Base-by-base conservation (phyloP, 2,888 invertebrate species). In the Ornithoptera alexandrae region DNA sequence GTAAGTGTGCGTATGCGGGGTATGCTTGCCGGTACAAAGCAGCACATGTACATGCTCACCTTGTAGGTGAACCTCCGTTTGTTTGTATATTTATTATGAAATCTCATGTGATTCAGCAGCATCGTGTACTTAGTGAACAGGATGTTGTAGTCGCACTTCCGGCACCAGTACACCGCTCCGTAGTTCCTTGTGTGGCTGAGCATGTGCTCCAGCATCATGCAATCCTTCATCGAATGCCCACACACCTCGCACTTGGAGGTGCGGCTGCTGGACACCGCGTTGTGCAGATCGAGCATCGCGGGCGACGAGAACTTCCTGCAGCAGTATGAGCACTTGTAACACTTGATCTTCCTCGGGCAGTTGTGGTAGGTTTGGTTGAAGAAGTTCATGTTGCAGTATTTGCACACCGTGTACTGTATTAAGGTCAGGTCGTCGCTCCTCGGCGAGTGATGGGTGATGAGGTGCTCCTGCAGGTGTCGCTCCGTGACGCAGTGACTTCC, bases 151-250 rank as follows among this genome's bases (percentile, higher is more conserved):
- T 57, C 42, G 57, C 67, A 67, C 15, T 22, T 53, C n/a, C 30
- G 0, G 20, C 60, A 57, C 39, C 53, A 53, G 22, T 56, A 39
- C 17, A 42, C 57, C 15, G 24, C 18, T 0, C 3, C 36, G 50
- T 67, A 67, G 39, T 62, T 62, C 8, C 22, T 62, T 4, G 67
- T n/a, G n/a, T 67, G 67, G 4, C 46, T 6, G 18, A 67, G 1
- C 36, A 56, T 39, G 62, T 67, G 67, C 24, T 62, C 62, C 7
- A 57, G 8, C 1, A 12, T 20, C 22, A 8, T 6, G 24, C 67
- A 67, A 3, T n/a, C 20, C n/a, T 6, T 10, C 39, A 62, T 6
- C 2, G 7, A 1, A 5, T 57, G 39, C 20, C 20, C n/a, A 15
- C 67, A 67, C 6, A 24, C 39, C 2, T 5, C n/a, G 24, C 67